Percentiles rank a stretch among this genome's conserved stretches.
Evolutionary conservation across 2,888 invertebrate genomes (phyloP).

Genomic region (Clanis bilineata): DNA sequence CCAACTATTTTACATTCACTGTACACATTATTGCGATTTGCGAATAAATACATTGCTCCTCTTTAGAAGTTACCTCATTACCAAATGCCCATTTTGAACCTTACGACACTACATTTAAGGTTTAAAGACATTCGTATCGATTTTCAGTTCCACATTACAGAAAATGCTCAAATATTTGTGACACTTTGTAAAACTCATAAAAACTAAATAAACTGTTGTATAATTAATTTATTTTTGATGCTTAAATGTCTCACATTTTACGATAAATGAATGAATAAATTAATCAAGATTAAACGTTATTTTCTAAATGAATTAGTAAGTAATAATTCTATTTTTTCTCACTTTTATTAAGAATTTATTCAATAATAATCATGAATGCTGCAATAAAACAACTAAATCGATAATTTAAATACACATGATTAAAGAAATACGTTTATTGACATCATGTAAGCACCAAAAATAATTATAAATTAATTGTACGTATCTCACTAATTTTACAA

Average conservation of each 20-base stretch:
- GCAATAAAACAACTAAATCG: not conserved
- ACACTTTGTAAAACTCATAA: not conserved
- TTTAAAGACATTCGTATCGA: not conserved
- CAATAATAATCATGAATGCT: not conserved
- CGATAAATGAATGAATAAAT: not conserved
- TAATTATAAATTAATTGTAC: conserved; percentile 17
- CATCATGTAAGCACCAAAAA: conserved; percentile 14
- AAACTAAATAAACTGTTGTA: conserved; percentile 14
- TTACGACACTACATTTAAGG: not conserved
- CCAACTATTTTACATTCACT: conserved; percentile 57
- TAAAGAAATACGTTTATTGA: not conserved
- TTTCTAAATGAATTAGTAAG: not conserved
- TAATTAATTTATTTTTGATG: conserved; percentile 16
- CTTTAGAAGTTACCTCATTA: conserved; percentile 32
- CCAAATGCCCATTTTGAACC: conserved; percentile 2
- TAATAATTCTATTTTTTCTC: not conserved
- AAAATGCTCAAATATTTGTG: conserved; percentile 11
- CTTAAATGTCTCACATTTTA: conserved; percentile 8
- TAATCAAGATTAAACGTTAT: not conserved
- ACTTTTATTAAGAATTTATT: not conserved
- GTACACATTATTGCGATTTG: conserved; percentile 64
- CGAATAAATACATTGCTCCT: conserved; percentile 74
- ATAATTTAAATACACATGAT: not conserved
- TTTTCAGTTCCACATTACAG: conserved; percentile 2
- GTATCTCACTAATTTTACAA: conserved; percentile 25